A percentile compares a stretch with the other conserved stretches of the same genome.
Conservation (phyloP, 2,888 invertebrate species). For the Harpalus rufipes region DNA sequence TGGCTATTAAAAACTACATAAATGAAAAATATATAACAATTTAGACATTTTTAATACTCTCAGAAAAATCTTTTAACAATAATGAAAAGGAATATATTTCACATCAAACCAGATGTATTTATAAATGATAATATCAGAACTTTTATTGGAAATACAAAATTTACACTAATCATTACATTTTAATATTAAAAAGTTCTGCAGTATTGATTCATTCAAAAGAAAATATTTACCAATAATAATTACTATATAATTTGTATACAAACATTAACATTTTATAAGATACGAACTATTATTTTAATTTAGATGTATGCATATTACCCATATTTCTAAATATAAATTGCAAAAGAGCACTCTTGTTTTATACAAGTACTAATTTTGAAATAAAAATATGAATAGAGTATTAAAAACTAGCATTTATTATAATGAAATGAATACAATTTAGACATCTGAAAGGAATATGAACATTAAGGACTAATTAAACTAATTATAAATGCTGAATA, state of each 20-base stretch:
- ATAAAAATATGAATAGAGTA: conserved; percentile 47
- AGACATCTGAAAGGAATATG: conserved; percentile 62
- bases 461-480: conserved; percentile 51
- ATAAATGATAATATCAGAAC: conserved; percentile 43
- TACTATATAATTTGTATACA: conserved; percentile 20
- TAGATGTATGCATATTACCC: not conserved
- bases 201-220: conserved; percentile 9
- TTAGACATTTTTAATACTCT: too few relatives aligned
- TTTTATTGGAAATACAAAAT: conserved; percentile 65
- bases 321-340: conserved; percentile 9
- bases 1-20: too few relatives aligned
- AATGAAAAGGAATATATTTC: too few relatives aligned
- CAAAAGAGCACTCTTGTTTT: conserved; percentile 38
- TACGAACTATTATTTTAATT: conserved; percentile 27
- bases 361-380: conserved; percentile 7
- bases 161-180: conserved; percentile 58
- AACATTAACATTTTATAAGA: conserved; percentile 27
- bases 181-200: conserved; percentile 13
- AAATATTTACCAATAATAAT: conserved; percentile 10
- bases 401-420: conserved; percentile 57
- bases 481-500: conserved; percentile 64
- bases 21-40: too few relatives aligned
- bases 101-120: too few relatives aligned
- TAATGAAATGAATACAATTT: conserved; percentile 64
- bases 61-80: too few relatives aligned